Evolutionary conservation across 2,888 invertebrate species (phyloP).

Genomic region (Teleogryllus oceanicus): DNA sequence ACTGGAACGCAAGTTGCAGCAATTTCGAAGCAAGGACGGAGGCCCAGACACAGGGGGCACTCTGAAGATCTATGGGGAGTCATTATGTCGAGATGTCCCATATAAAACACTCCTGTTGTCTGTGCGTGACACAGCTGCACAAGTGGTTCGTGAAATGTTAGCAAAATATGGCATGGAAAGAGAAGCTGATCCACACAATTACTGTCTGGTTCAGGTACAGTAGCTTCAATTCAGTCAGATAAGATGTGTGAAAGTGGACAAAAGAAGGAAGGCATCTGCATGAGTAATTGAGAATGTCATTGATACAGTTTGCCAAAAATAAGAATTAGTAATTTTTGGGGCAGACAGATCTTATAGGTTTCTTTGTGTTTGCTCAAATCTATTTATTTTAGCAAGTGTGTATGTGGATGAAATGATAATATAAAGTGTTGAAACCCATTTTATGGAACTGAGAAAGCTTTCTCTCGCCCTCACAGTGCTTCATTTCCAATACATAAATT

Average conservation of each 20-base stretch:
- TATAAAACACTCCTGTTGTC: conserved; percentile 96
- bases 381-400: no score
- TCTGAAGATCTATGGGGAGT: conserved; percentile 93
- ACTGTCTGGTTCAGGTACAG: conserved; percentile 91
- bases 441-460: no score
- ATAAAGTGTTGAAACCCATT: no score
- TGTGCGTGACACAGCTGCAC: conserved; percentile 85
- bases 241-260: not conserved
- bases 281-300: not conserved
- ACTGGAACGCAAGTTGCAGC: conserved; percentile 91
- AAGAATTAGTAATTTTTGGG: no score
- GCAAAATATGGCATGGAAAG: conserved; percentile 93
- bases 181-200: conserved; percentile 78
- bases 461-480: no score
- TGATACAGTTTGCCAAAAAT: not conserved
- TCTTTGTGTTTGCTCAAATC: no score
- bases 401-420: no score
- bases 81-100: conserved; percentile 92
- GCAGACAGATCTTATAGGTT: no score
- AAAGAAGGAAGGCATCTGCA: no score
- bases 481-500: no score
- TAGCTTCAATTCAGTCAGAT: not conserved
- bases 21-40: conserved; percentile 91
- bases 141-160: conserved; percentile 92
- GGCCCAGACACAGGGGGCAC: conserved; percentile 92